Evolutionary conservation across 2,113 vertebrate species (phyloP).

Genomic region (Neolamprologus ventralis): DNA sequence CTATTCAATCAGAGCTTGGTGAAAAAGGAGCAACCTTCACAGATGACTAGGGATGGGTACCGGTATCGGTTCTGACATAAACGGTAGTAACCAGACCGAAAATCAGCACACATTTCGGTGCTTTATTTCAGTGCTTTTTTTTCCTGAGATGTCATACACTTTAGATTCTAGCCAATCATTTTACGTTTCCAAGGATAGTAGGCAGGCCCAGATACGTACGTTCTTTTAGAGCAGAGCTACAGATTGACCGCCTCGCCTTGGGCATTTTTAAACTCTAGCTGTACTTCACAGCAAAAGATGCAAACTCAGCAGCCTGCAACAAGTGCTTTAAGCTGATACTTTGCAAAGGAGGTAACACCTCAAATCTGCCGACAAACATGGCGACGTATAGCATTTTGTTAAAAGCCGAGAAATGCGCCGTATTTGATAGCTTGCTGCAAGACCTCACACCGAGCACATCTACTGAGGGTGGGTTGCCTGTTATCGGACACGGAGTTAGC

Average conservation of each 20-base stretch:
- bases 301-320: background rate
- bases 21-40: background rate
- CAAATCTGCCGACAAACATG: background rate
- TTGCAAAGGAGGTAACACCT: background rate
- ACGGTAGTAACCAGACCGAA: background rate
- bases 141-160: background rate
- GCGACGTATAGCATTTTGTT: background rate
- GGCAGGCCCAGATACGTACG: fast-evolving
- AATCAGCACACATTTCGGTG: background rate
- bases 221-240: background rate
- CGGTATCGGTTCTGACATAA: background rate
- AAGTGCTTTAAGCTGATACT: background rate
- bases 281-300: background rate
- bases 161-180: background rate
- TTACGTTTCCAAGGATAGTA: background rate
- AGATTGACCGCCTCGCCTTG: background rate
- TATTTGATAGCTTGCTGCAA: background rate
- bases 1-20: background rate
- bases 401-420: background rate
- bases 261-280: background rate
- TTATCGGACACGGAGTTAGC: fast-evolving
- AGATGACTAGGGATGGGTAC: background rate
- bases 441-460: background rate
- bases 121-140: background rate
- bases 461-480: fast-evolving